Evolutionary conservation across 2,797 vertebrate genomes (phyloP), one percentile per base, ranked within the genome.

Genomic region (Stomatorhinus walkeri): DNA sequence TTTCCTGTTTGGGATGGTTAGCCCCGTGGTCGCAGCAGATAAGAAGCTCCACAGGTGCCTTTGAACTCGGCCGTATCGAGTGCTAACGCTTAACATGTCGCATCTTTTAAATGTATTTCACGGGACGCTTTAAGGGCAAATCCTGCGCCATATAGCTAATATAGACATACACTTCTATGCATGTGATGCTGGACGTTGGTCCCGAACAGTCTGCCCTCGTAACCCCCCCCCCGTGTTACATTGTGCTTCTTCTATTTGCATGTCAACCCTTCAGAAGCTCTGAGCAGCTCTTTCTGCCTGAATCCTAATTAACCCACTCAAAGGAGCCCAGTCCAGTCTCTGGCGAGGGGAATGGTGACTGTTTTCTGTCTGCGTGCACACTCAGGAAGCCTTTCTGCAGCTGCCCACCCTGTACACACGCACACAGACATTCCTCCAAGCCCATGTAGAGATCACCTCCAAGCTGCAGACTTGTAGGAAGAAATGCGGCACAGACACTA

Each of bases 281-380:
- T 32, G 51, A 1, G n/a, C 24, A 22, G 48, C 46, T 32, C 52
- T 84, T 28, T 85, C 48, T 85, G n/a, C 22, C 22, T 86, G 85
- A 86, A 86, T 86, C 49, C 85, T 86, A 86, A 86, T 86, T 86
- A 86, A 52, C 28, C 24, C 85, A 9, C 85, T 86, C 85, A 86
- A 86, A 86, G 85, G 48, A 86, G 24, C 22, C 85, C 51, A 49
- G 51, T 86, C 51, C 51, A 32, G 85, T 52, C 48, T 54, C 85
- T 52, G 85, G 36, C 24, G 6, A 28, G 51, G 48, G 28, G 1
- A 56, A 54, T 28, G 28, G 85, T 79, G 36, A 10, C 51, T 86
- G 85, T 86, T 16, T 86, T 52, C 28, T 54, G 51, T 36, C 24
- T 56, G 85, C 48, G 24, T 40, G 24, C 85, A 22, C 12, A 8